phyloP scores from a whole-genome alignment of 1,140 invertebrate species.

The Triops longicaudatus region DNA sequence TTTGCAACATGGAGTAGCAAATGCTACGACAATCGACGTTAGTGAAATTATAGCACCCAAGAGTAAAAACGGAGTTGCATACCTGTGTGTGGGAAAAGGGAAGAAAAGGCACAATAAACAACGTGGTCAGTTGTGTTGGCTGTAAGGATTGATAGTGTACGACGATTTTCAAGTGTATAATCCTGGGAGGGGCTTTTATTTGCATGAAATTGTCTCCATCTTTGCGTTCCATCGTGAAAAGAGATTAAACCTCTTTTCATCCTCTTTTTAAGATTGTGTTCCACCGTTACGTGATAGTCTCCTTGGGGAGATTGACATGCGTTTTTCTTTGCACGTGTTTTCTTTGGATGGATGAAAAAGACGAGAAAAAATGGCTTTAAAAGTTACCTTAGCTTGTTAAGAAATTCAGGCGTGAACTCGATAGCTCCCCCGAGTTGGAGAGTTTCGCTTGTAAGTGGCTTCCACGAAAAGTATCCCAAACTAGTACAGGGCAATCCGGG shows the following conservation, averaged over 20 bases:
- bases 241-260: too few species aligned
- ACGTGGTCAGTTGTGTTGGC: not conserved
- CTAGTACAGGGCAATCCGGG: slow-evolving; percentile 24
- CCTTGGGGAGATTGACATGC: not conserved
- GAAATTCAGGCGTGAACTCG: slow-evolving; percentile 27
- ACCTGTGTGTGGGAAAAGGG: not conserved
- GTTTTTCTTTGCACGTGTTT: not conserved
- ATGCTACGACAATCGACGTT: slow-evolving; percentile 21
- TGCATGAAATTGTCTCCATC: too few species aligned
- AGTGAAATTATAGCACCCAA: slow-evolving; percentile 20
- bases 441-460: slow-evolving; percentile 19
- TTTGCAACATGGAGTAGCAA: slow-evolving; percentile 16
- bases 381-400: slow-evolving; percentile 28
- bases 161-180: too few species aligned
- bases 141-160: not conserved
- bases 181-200: too few species aligned
- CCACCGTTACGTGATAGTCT: not conserved
- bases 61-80: slow-evolving; percentile 25
- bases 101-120: not conserved
- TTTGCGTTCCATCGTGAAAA: too few species aligned
- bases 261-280: too few species aligned
- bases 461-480: slow-evolving; percentile 23
- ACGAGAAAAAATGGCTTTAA: not conserved
- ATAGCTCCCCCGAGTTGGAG: slow-evolving; percentile 24
- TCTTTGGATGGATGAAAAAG: not conserved